Percentiles rank a stretch among this genome's conserved stretches.
Evolutionary conservation across 2,888 invertebrate species (phyloP).

Genomic region (Ephialtes manifestator): DNA sequence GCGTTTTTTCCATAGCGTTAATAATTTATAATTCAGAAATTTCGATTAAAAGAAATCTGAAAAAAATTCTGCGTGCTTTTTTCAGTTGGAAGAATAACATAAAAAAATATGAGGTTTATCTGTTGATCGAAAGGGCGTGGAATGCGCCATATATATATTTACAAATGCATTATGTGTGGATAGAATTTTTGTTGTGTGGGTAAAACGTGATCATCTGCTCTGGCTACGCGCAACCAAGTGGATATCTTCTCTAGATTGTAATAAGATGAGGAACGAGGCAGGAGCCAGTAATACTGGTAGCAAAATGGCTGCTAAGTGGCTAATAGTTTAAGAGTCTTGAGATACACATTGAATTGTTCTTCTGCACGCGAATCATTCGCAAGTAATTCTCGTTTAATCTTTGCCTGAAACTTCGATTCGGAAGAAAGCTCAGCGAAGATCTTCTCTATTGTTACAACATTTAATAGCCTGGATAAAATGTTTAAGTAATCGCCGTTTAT

Average conservation of each 20-base stretch:
- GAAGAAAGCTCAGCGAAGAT: background rate
- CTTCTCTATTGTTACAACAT: constrained; percentile 25
- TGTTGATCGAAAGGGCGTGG: too few relatives aligned
- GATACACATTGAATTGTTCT: constrained; percentile 22
- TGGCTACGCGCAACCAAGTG: constrained; percentile 9
- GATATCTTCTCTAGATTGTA: constrained; percentile 16
- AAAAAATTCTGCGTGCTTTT: too few relatives aligned
- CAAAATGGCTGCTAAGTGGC: constrained; percentile 32
- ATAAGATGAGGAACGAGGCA: constrained; percentile 19
- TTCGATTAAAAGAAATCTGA: too few relatives aligned
- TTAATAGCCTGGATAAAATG: constrained; percentile 33
- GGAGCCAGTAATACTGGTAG: constrained; percentile 31
- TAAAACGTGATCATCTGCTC: constrained; percentile 27
- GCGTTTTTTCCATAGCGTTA: too few relatives aligned
- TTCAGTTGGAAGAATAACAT: too few relatives aligned
- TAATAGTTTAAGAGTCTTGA: constrained; percentile 20
- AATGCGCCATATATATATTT: too few relatives aligned
- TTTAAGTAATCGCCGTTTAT: background rate
- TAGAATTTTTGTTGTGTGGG: background rate
- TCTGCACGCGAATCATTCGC: constrained; percentile 24
- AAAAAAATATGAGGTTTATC: too few relatives aligned
- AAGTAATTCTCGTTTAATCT: background rate
- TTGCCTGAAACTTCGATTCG: background rate
- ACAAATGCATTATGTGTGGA: too few relatives aligned
- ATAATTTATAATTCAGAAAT: too few relatives aligned